phyloP scores from a whole-genome alignment of 2,888 invertebrate species.

The Lingula anatina region DNA sequence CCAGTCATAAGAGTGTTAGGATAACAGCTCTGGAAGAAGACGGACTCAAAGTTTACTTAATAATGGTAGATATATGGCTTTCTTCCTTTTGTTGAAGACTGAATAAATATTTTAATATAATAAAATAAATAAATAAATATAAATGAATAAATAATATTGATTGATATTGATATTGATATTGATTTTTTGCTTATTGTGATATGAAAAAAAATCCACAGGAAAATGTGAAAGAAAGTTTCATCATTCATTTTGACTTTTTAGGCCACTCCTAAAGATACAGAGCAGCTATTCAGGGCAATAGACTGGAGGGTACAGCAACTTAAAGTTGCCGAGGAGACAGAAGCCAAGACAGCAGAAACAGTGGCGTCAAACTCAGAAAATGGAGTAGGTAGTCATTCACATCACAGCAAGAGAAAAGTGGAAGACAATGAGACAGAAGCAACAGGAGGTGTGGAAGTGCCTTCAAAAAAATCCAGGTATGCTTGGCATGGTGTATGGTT shows the following conservation, averaged over 20 bases:
- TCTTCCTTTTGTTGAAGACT: no score
- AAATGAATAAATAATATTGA: no score
- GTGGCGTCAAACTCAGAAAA: no score
- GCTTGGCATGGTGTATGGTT: no score
- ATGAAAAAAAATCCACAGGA: no score
- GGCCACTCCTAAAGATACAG: constrained; percentile 68
- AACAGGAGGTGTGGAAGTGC: no score
- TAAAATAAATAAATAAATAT: no score
- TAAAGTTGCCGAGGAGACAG: constrained; percentile 28
- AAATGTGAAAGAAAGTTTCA: no score
- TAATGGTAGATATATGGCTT: constrained; percentile 61
- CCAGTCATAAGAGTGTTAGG: constrained; percentile 79
- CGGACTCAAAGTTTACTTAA: constrained; percentile 79
- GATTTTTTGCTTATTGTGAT: no score
- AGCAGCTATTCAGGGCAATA: constrained; percentile 63
- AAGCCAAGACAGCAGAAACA: constrained; percentile 12
- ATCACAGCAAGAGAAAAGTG: not conserved
- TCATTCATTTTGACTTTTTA: constrained; percentile 48
- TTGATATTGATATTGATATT: no score
- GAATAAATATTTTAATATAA: not conserved
- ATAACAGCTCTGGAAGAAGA: constrained; percentile 76
- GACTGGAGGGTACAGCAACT: constrained; percentile 54
- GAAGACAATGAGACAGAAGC: no score
- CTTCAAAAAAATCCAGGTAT: no score
- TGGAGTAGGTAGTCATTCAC: not conserved